phyloP scores from a whole-genome alignment of 2,113 vertebrate genomes.

The Entelurus aequoreus region DNA sequence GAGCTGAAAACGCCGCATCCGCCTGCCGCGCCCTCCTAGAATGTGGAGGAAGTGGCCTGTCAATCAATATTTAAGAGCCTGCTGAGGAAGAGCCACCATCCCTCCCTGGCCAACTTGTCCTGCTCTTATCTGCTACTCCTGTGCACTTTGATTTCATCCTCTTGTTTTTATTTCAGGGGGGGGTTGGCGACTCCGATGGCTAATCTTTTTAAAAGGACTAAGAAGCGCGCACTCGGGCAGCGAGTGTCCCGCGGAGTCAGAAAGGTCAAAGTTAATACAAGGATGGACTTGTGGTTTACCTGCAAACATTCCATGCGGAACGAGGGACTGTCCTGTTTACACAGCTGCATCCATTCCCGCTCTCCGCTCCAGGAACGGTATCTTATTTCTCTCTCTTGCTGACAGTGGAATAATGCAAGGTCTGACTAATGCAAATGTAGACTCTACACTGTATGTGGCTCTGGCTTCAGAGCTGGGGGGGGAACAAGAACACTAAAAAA shows the following conservation, averaged over 20 bases:
- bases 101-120: constrained; percentile 27
- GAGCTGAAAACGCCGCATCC: constrained; percentile 59
- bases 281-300: constrained; percentile 33
- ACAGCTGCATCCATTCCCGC: constrained; percentile 53
- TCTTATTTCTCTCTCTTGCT: constrained; percentile 22
- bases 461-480: constrained; percentile 53
- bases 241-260: constrained; percentile 21
- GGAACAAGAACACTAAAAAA: constrained; percentile 76
- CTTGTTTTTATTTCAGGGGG: constrained; percentile 20
- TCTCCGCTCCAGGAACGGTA: constrained; percentile 45
- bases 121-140: constrained; percentile 37
- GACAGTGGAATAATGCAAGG: constrained; percentile 61
- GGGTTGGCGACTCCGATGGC: constrained; percentile 29
- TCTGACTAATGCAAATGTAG: constrained; percentile 67
- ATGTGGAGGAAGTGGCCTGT: constrained; percentile 27
- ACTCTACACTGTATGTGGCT: constrained; percentile 79
- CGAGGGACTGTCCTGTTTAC: constrained; percentile 71
- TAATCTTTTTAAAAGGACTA: constrained; percentile 25
- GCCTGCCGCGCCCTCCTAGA: constrained; percentile 9
- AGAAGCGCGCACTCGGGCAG: constrained; percentile 21
- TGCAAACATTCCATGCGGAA: constrained; percentile 66
- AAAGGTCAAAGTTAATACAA: constrained; percentile 16
- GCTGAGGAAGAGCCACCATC: constrained; percentile 61
- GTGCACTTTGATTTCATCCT: constrained; percentile 62
- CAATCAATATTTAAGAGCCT: constrained; percentile 58